Base-by-base conservation (phyloP, 2,888 invertebrate species). In the Xylota sylvarum region DNA sequence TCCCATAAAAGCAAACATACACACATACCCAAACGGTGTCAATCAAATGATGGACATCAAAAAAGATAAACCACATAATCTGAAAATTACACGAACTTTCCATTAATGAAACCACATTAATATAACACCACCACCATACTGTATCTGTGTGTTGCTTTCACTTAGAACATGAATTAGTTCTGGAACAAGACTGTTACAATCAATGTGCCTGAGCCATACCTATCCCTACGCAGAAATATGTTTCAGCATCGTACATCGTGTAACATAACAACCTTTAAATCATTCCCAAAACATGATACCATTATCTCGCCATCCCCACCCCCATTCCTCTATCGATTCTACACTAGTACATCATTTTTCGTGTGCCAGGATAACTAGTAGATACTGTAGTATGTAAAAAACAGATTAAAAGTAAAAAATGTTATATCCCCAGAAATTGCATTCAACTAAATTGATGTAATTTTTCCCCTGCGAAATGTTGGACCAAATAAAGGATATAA, bases 371-470 rank as follows among this genome's bases (percentile, higher is more conserved):
- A 23, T 23, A 23, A 2, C 23, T 23, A 23, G 30, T 37, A 32
- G 14, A 40, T n/a, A 23, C 23, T 23, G 23, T 23, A 40, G 40
- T 58, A 12, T 2, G 4, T 2, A 60, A 14, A 60, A 60, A 23
- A 5, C n/a, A 60, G 30, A 64, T 40, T 55, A 5, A 17, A 40
- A 40, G 46, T 43, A 50, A 58, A 55, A 67, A 48, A 58, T 32
- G 4, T 30, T 9, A 55, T 43, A 58, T 60, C 80, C 70, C 72
- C 5, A 35, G 76, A 72, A 65, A 86, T 56, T 81, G 65, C 72
- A 60, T 72, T 81, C 67, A 64, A 69, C 56, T 64, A 81, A 86
- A 86, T 86, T 73, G 86, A 73, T 78, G 86, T 82, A 86, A 82
- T 82, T 72, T 77, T 77, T 86, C 69, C 81, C 77, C n/a, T 52